phyloP scores from a whole-genome alignment of 2,113 vertebrate species.

The Desmodus rotundus region DNA sequence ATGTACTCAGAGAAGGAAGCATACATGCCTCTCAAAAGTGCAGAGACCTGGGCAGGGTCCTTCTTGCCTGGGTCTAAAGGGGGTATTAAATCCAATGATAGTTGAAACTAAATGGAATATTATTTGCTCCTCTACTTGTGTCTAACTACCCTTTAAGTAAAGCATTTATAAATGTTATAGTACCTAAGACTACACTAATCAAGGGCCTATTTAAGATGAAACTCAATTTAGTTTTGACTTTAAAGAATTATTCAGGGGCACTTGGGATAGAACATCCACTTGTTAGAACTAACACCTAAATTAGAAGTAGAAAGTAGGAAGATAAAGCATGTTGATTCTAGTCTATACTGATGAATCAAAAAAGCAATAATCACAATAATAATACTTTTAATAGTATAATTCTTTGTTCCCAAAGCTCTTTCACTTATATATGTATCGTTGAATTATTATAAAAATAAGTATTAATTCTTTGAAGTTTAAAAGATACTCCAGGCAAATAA shows the following conservation, averaged over 20 bases:
- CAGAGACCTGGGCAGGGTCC: background rate
- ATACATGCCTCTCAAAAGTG: background rate
- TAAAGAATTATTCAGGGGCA: background rate
- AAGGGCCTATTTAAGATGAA: background rate
- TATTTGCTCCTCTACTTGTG: background rate
- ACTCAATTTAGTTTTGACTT: background rate
- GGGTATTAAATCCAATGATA: background rate
- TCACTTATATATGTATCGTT: background rate
- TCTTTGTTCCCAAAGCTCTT: constrained; percentile 29
- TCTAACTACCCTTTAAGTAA: background rate
- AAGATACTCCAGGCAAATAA: background rate
- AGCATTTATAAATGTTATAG: background rate
- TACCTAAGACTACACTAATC: background rate
- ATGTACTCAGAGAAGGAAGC: background rate
- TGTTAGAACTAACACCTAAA: background rate
- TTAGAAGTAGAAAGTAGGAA: constrained; percentile 24
- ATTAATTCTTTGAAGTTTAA: background rate
- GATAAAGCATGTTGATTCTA: background rate
- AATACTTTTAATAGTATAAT: constrained; percentile 23
- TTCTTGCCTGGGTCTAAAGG: background rate
- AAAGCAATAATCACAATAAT: background rate
- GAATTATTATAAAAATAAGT: constrained; percentile 11
- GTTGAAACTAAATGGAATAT: background rate
- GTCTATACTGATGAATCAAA: constrained; percentile 5
- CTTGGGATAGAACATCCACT: background rate